A percentile compares a stretch with the other conserved stretches of the same genome.
Conservation (phyloP, 2,113 vertebrate species). For the Bambusicola thoracicus region DNA sequence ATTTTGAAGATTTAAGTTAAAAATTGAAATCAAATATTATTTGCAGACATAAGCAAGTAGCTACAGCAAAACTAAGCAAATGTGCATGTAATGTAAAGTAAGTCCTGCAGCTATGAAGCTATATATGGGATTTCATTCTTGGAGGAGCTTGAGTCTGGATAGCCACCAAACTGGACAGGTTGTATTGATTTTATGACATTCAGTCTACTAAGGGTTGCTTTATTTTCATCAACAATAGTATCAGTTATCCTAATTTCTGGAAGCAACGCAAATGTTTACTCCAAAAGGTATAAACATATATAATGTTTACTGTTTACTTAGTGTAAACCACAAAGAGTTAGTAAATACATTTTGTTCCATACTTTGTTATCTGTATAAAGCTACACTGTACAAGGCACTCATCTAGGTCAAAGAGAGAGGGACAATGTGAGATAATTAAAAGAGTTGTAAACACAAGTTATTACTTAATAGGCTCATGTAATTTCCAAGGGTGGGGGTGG, state of each 20-base stretch:
- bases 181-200: neutral
- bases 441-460: constrained; percentile 21
- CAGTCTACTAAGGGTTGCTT: neutral
- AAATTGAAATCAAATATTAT: neutral
- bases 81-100: neutral
- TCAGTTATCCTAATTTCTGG: neutral
- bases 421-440: neutral
- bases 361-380: neutral
- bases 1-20: neutral
- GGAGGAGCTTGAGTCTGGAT: neutral
- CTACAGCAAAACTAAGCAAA: neutral
- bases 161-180: neutral
- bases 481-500: neutral
- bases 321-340: neutral
- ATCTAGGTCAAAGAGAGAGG: neutral
- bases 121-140: fast-evolving
- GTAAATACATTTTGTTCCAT: neutral
- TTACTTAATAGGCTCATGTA: neutral
- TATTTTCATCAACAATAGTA: neutral
- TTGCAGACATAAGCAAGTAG: neutral
- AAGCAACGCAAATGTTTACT: neutral
- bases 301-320: neutral
- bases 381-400: neutral
- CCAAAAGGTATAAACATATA: neutral
- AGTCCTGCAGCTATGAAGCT: neutral